Conservation (phyloP, 2,797 vertebrate genomes). For the Odontamblyopus lacepedii region DNA sequence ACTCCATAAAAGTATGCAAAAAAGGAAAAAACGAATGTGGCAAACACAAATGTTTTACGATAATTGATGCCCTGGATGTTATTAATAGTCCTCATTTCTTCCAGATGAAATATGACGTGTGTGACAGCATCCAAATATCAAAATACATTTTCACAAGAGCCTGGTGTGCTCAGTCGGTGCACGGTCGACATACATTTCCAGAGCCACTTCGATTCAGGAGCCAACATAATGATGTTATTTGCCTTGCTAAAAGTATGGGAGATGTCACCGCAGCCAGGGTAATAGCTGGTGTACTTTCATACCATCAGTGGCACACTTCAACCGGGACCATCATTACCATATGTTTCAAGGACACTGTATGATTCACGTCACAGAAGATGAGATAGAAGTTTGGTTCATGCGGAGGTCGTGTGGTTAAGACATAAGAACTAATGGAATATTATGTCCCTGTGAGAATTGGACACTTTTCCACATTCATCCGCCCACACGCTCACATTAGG, state of each 20-base stretch:
- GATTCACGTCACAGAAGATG: background rate
- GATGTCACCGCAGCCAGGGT: background rate
- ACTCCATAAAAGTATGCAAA: no score
- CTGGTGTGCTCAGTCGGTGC: background rate
- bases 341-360: background rate
- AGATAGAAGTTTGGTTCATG: background rate
- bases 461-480: no score
- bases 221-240: background rate
- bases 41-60: no score
- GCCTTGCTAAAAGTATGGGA: background rate
- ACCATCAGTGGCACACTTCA: background rate
- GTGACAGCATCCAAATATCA: no score
- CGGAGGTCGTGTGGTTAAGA: background rate
- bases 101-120: no score
- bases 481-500: no score
- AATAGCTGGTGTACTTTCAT: background rate
- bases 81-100: no score
- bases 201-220: no score
- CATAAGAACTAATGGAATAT: background rate
- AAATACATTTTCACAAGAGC: background rate
- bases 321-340: background rate
- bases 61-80: no score
- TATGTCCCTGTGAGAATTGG: background rate
- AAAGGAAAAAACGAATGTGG: no score
- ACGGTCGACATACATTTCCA: background rate